Percentiles rank a stretch among this genome's conserved stretches.
Evolutionary conservation across 2,888 invertebrate species (phyloP).

Genomic region (Caradrina clavipalpis): DNA sequence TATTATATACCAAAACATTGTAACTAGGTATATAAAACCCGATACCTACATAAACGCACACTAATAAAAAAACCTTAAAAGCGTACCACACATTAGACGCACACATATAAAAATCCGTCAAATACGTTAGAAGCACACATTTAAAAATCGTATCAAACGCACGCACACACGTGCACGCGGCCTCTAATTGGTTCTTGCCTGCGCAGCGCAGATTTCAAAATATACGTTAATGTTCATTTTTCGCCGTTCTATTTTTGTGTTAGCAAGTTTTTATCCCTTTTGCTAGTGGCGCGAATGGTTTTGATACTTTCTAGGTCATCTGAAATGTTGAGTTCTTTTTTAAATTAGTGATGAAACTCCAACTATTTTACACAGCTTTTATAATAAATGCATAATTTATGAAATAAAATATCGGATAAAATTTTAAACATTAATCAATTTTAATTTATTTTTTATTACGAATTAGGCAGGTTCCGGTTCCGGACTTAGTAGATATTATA

Average conservation of each 20-base stretch:
- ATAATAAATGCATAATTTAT: too few species aligned
- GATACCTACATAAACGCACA: conserved; percentile 48
- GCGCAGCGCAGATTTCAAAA: conserved; percentile 73
- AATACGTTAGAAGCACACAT: conserved; percentile 64
- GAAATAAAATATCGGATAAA: too few species aligned
- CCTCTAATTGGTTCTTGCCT: conserved; percentile 75
- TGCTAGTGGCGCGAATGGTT: conserved; percentile 56
- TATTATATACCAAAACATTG: conserved; percentile 41
- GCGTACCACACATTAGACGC: conserved; percentile 48
- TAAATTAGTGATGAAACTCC: too few species aligned
- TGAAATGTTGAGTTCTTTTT: too few species aligned
- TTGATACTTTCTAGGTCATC: conserved; percentile 81
- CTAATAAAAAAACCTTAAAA: conserved; percentile 50
- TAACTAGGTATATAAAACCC: conserved; percentile 34
- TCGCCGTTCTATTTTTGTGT: conserved; percentile 88
- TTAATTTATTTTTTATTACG: too few species aligned
- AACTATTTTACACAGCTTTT: too few species aligned
- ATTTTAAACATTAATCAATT: too few species aligned
- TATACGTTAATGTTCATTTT: conserved; percentile 85
- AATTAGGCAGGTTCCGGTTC: too few species aligned
- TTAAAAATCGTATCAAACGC: conserved; percentile 64
- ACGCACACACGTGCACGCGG: conserved; percentile 69
- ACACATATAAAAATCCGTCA: conserved; percentile 51
- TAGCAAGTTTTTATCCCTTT: conserved; percentile 85
- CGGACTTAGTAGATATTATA: too few species aligned